These are phyloP conservation scores for Gymnoscopelus braueri DNA, from an alignment of 2,797 vertebrate genomes.

Conservation along the genomic window DNA sequence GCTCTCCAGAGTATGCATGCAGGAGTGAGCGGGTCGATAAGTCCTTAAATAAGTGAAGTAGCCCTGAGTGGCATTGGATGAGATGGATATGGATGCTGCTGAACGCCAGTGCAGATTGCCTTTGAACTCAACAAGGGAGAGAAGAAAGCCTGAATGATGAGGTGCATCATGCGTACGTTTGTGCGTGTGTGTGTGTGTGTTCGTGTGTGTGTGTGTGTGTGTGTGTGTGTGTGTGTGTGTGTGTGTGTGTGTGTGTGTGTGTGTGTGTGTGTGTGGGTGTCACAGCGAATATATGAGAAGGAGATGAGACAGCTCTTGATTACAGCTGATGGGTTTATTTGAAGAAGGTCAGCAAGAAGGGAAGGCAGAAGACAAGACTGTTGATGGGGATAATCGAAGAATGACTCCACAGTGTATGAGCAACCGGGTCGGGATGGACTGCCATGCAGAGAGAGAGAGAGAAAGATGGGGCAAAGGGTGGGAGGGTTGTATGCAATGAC, in stretches of 20 bases:
- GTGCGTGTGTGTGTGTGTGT: neutral
- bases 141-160: conserved; percentile 51
- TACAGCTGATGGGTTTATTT: conserved; percentile 76
- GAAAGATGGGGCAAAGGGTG: neutral
- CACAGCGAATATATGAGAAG: conserved; percentile 55
- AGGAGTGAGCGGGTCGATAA: conserved; percentile 6
- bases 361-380: conserved; percentile 62
- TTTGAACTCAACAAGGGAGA: conserved; percentile 48
- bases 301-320: conserved; percentile 68
- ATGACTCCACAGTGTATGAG: neutral
- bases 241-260: conserved; percentile 20
- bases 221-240: conserved; percentile 10
- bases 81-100: conserved; percentile 27
- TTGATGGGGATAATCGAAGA: conserved; percentile 60
- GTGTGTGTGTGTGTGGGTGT: conserved; percentile 51
- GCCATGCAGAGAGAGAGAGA: neutral
- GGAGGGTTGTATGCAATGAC: neutral
- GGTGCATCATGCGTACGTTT: neutral
- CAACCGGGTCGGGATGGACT: too few species aligned
- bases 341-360: conserved; percentile 72
- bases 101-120: conserved; percentile 24
- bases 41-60: conserved; percentile 5
- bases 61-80: neutral
- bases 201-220: neutral
- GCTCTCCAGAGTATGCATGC: neutral